Conservation (phyloP, 1,140 invertebrate genomes). For the Pantala flavescens region DNA sequence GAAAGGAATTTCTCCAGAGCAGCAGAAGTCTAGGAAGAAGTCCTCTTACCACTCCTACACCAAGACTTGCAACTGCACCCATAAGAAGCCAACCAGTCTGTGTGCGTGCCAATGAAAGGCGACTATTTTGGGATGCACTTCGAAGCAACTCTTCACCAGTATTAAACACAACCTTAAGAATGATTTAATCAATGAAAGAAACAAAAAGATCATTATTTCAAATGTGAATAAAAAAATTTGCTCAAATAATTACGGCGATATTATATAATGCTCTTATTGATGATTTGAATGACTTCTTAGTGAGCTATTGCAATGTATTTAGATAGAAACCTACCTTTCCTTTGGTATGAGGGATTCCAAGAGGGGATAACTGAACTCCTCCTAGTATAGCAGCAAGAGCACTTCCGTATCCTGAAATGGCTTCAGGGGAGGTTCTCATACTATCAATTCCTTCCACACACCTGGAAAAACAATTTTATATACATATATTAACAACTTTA, state of each 20-base stretch:
- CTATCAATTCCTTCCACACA: slow-evolving; percentile 79
- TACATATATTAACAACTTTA: neutral
- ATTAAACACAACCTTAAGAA: slow-evolving; percentile 75
- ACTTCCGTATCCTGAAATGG: slow-evolving; percentile 86
- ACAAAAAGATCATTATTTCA: neutral
- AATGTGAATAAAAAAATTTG: neutral
- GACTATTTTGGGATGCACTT: slow-evolving; percentile 93
- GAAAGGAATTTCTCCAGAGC: slow-evolving; percentile 96
- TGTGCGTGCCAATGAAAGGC: slow-evolving; percentile 86
- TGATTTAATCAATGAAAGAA: slow-evolving; percentile 17
- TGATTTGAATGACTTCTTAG: no score
- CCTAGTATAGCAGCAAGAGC: slow-evolving; percentile 88
- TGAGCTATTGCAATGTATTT: no score
- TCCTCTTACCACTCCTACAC: slow-evolving; percentile 78
- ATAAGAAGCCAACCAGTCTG: slow-evolving; percentile 96
- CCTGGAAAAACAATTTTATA: slow-evolving; percentile 13
- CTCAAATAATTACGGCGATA: no score
- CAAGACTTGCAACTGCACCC: slow-evolving; percentile 91
- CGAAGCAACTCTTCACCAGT: slow-evolving; percentile 92
- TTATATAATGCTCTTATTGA: no score
- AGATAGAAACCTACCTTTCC: slow-evolving; percentile 58
- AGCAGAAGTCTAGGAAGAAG: slow-evolving; percentile 84
- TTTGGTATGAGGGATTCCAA: slow-evolving; percentile 92
- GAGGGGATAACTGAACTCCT: slow-evolving; percentile 76
- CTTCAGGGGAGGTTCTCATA: slow-evolving; percentile 83